phyloP scores from a whole-genome alignment of 1,140 invertebrate species.

The Lepidurus packardi region DNA sequence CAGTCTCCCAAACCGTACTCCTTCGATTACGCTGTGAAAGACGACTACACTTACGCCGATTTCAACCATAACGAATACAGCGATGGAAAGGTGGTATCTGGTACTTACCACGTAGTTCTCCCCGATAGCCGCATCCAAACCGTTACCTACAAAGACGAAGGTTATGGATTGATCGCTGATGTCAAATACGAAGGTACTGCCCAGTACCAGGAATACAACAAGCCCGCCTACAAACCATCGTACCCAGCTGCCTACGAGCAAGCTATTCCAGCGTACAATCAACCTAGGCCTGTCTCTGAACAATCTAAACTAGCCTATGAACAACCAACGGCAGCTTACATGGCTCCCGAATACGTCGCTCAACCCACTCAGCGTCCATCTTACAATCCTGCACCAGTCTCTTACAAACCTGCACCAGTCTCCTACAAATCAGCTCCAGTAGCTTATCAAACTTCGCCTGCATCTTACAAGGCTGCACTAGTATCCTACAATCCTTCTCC shows the following conservation, averaged over 20 bases:
- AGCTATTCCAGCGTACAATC: not conserved
- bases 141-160: slow-evolving; percentile 36
- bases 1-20: slow-evolving; percentile 34
- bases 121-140: slow-evolving; percentile 36
- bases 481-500: not conserved
- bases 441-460: not conserved
- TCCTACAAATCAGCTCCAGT: not conserved
- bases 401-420: not conserved
- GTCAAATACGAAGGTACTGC: slow-evolving; percentile 55
- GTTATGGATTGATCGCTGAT: slow-evolving; percentile 24
- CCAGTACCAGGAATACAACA: slow-evolving; percentile 50
- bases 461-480: not conserved
- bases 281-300: not conserved
- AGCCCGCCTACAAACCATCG: not conserved
- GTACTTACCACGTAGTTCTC: slow-evolving; percentile 35
- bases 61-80: slow-evolving; percentile 36
- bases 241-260: not conserved
- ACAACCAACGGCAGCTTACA: not conserved
- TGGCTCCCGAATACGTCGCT: not conserved
- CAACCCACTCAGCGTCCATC: not conserved
- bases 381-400: not conserved
- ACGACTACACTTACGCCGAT: slow-evolving; percentile 35
- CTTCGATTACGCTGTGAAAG: slow-evolving; percentile 36
- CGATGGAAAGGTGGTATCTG: slow-evolving; percentile 35
- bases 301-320: not conserved